Conservation (phyloP, 1,140 invertebrate species). For the Lucilia cuprina region DNA sequence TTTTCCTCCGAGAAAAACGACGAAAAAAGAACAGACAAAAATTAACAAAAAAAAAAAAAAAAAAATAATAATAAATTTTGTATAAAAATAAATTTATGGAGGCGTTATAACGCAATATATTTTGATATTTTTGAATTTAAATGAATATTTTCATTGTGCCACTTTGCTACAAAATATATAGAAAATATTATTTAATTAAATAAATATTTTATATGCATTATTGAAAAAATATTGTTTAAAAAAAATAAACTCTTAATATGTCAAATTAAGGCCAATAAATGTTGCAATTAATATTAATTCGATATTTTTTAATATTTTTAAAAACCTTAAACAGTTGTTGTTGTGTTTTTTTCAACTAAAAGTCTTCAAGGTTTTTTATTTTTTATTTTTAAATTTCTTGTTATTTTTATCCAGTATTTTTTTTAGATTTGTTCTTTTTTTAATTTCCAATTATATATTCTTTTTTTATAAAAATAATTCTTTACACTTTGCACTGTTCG, state of each 20-base stretch:
- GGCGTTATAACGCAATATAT: constrained; percentile 33
- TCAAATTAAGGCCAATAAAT: too few species aligned
- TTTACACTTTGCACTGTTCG: constrained; percentile 25
- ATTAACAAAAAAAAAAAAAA: background rate
- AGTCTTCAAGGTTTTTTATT: background rate
- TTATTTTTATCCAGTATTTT: constrained; percentile 15
- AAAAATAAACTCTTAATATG: background rate
- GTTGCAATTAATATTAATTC: too few species aligned
- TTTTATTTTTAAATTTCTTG: background rate
- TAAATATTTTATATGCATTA: background rate
- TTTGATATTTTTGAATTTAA: background rate
- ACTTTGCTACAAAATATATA: background rate
- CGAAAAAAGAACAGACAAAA: background rate
- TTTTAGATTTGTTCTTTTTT: background rate
- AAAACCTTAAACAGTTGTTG: background rate
- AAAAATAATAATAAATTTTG: background rate
- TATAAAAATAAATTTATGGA: constrained; percentile 32
- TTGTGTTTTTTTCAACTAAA: background rate
- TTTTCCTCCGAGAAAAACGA: background rate
- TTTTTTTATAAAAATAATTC: background rate
- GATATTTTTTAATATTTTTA: too few species aligned
- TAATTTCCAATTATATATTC: background rate
- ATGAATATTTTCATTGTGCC: background rate
- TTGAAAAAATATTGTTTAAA: background rate
- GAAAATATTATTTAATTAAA: background rate